Evolutionary conservation across 2,797 vertebrate genomes (phyloP).

Genomic region (Crotalus adamanteus): DNA sequence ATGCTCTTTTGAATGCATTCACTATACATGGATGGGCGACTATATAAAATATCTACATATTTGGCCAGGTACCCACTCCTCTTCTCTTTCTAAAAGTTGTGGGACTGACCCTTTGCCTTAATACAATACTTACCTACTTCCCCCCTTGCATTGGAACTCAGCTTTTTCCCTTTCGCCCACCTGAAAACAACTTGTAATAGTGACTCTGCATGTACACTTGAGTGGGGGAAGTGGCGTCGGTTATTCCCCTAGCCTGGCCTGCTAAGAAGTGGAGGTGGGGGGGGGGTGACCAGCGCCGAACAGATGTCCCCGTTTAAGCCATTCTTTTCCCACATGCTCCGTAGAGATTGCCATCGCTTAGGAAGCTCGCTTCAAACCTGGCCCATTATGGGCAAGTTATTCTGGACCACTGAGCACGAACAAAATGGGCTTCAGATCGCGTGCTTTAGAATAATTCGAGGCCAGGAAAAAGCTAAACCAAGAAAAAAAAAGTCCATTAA

Average conservation of each 20-base stretch:
- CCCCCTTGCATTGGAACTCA: background rate
- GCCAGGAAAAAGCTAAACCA: conserved; percentile 62
- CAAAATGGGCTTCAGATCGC: conserved; percentile 95
- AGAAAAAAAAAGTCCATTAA: conserved; percentile 55
- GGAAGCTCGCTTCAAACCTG: conserved; percentile 98
- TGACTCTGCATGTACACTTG: background rate
- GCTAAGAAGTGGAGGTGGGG: conserved; percentile 69
- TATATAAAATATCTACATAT: background rate
- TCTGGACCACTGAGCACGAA: conserved; percentile 96
- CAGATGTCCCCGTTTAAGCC: conserved; percentile 97
- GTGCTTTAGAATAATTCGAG: conserved; percentile 88
- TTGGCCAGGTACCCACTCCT: background rate
- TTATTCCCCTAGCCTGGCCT: conserved; percentile 79
- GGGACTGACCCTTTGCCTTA: background rate
- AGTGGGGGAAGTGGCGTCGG: conserved; percentile 69
- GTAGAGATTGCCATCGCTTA: conserved; percentile 88
- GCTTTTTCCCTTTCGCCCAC: background rate
- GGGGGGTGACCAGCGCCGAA: conserved; percentile 83
- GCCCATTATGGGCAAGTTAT: conserved; percentile 98
- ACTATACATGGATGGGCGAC: no score
- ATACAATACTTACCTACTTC: background rate
- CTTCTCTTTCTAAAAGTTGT: background rate
- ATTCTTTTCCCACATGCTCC: conserved; percentile 89
- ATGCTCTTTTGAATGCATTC: background rate
- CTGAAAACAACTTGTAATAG: background rate